phyloP scores from a whole-genome alignment of 2,113 vertebrate species.

The Pachyramphus minor region DNA sequence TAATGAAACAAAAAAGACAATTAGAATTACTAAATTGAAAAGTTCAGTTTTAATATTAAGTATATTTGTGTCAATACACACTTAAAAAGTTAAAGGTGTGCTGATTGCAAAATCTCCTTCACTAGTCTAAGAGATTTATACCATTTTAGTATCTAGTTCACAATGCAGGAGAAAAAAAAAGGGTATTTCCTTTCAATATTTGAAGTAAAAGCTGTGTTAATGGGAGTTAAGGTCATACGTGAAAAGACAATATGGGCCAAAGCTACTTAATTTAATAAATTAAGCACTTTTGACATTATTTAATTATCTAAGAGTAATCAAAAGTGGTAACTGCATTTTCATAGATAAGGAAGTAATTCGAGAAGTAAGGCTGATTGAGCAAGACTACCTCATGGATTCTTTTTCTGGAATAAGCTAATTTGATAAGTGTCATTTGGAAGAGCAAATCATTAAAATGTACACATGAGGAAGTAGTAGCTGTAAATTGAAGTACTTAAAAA shows the following conservation, averaged over 20 bases:
- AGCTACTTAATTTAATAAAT: slow-evolving; percentile 17
- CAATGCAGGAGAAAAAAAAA: neutral
- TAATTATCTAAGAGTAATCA: slow-evolving; percentile 38
- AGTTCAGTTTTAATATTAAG: neutral
- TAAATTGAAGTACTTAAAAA: neutral
- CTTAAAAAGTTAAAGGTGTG: neutral
- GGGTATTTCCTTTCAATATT: neutral
- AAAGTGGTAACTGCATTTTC: neutral
- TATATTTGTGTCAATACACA: neutral
- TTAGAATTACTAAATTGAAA: neutral
- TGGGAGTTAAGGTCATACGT: neutral
- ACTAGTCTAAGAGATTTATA: neutral
- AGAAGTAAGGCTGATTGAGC: neutral
- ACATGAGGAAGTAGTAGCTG: neutral
- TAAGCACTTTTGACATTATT: neutral
- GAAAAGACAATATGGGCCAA: neutral
- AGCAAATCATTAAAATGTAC: neutral
- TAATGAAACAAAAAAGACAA: neutral
- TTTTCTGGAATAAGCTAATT: slow-evolving; percentile 22
- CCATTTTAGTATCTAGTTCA: neutral
- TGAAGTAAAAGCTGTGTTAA: neutral
- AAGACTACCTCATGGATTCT: neutral
- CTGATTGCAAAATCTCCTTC: neutral
- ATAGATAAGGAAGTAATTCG: neutral
- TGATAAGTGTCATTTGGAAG: neutral